A percentile compares a stretch with the other conserved stretches of the same genome.
Conservation (phyloP, 2,888 invertebrate species). For the Rhagium mordax region DNA sequence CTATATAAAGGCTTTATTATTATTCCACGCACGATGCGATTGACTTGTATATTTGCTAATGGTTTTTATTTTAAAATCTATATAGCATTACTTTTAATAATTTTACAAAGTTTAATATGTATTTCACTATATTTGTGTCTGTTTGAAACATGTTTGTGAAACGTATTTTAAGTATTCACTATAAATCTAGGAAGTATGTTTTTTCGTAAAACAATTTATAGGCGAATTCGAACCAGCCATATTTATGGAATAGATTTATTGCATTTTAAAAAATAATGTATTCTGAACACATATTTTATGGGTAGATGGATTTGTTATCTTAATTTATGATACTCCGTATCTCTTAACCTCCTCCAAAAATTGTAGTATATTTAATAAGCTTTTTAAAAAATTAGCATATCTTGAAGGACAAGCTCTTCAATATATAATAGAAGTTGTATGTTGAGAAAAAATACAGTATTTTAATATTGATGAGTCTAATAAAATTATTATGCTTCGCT, state of each 20-base stretch:
- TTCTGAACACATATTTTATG: not conserved
- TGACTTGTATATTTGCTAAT: slow-evolving; percentile 14
- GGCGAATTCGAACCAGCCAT: not conserved
- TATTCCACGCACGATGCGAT: not conserved
- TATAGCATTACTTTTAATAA: slow-evolving; percentile 7
- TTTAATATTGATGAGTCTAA: no score
- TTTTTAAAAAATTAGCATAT: no score
- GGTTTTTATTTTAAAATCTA: slow-evolving; percentile 17
- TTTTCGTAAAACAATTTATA: not conserved
- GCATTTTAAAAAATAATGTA: not conserved
- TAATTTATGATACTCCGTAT: no score
- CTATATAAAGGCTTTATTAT: not conserved
- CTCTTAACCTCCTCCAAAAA: no score
- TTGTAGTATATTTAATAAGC: no score
- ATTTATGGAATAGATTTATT: not conserved
- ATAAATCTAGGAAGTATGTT: not conserved
- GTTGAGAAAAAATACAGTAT: no score
- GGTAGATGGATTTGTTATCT: no score
- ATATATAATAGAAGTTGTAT: no score
- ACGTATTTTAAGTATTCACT: not conserved
- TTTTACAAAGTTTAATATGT: not conserved
- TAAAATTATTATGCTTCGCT: no score
- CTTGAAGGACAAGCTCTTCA: no score
- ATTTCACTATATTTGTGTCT: not conserved
- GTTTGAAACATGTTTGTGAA: not conserved